Evolutionary conservation across 2,888 invertebrate species (phyloP).

Genomic region (Siphlonurus alternatus): DNA sequence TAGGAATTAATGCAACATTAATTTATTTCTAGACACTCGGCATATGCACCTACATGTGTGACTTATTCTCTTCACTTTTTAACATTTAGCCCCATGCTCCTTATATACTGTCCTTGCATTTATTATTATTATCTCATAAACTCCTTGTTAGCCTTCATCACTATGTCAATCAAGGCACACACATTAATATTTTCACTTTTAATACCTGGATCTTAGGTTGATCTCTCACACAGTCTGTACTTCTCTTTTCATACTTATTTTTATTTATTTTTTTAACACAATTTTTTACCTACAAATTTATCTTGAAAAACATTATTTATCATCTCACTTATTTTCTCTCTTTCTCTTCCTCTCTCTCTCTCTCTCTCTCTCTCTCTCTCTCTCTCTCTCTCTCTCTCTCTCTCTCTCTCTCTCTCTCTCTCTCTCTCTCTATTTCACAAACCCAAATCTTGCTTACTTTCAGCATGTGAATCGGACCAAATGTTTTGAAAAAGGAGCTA

Average conservation of each 20-base stretch:
- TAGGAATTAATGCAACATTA: too few species aligned
- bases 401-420: constrained; percentile 10
- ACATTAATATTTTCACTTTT: background rate
- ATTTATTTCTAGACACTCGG: too few species aligned
- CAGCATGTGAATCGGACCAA: background rate
- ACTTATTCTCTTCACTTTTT: background rate
- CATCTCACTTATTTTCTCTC: constrained; percentile 2
- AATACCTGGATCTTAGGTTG: background rate
- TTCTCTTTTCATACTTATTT: background rate
- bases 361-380: constrained; percentile 3
- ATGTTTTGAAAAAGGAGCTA: background rate
- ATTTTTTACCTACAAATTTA: background rate
- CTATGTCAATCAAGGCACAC: background rate
- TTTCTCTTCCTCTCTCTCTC: constrained; percentile 9
- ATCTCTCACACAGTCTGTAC: background rate
- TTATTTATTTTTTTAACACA: background rate
- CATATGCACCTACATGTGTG: background rate
- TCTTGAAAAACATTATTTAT: background rate
- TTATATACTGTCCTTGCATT: background rate
- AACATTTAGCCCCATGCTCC: background rate
- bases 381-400: constrained; percentile 10
- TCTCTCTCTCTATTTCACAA: background rate
- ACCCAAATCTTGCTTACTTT: background rate
- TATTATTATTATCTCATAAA: background rate
- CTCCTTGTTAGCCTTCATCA: background rate